A percentile compares a stretch with the other conserved stretches of the same genome.
Conservation (phyloP, 2,797 vertebrate genomes). For the Parauchenoglanis ngamensis region DNA sequence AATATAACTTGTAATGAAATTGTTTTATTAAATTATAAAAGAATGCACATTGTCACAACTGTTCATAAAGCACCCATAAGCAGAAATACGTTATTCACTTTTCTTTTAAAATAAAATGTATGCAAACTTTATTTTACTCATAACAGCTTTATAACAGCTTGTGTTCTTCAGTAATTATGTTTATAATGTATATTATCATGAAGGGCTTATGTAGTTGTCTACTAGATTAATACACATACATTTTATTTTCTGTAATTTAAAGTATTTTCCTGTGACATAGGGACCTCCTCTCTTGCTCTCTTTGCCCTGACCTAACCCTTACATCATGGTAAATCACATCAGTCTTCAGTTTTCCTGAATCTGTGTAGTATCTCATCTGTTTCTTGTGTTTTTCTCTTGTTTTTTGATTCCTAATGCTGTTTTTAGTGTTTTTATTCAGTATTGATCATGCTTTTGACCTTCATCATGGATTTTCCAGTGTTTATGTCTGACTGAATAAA, state of each 20-base stretch:
- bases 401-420: neutral
- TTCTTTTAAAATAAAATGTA: neutral
- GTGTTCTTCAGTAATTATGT: neutral
- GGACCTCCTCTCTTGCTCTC: neutral
- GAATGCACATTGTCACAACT: neutral
- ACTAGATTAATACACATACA: neutral
- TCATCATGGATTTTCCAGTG: neutral
- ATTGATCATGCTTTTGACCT: constrained; percentile 10
- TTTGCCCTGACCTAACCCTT: neutral
- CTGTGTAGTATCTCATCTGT: neutral
- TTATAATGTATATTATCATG: neutral
- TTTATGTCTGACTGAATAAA: neutral
- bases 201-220: neutral
- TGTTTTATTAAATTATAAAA: too few species aligned
- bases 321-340: neutral
- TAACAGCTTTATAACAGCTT: neutral
- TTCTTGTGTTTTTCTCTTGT: neutral
- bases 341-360: neutral
- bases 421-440: neutral
- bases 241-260: neutral
- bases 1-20: too few species aligned
- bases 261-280: neutral
- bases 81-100: neutral
- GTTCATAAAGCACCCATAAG: neutral
- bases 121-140: neutral